Base-by-base conservation (phyloP, 2,888 invertebrate species). In the Rhogogaster chlorosoma region DNA sequence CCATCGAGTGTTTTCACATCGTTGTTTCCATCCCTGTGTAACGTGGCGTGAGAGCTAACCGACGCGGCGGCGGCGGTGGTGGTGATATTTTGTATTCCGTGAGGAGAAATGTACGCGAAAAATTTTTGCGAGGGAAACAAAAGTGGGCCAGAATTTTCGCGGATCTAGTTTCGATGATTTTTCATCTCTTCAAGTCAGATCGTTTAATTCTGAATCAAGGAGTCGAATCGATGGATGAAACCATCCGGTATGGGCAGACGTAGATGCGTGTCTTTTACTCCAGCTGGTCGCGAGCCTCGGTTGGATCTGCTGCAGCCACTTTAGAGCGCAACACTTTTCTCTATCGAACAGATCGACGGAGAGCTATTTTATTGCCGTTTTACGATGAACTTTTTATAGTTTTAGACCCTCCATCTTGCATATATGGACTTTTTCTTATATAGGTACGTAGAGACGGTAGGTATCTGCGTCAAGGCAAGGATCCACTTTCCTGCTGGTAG, bases 301-400 rank as follows among this genome's bases (percentile, higher is more conserved):
- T 26, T 22, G 15, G 22, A 29, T 67, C 32, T 67, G 67, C 61
- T 61, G 26, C 61, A 61, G 61, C 70, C 71, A 42, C 18, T 73
- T 73, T 42, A 73, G 26, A 29, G n/a, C 77, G 77, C 53, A 29
- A 77, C 29, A 32, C 18, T 77, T 53, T 77, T 77, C 53, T 77
- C 77, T 70, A 83, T 83, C 83, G 83, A 83, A 70, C 83, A 83
- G 67, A 83, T 83, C 83, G 83, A n/a, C 83, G 45, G 83, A 67
- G 83, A 64, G 83, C 67, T 64, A 83, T 83, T 83, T 83, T 70
- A 83, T 83, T 83, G 83, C 26, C 83, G 45, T 83, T 83, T 83
- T 83, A 83, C 83, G 83, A 83, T 67, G 45, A 67, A 26, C 45
- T 83, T 83, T 83, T 83, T 83, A 83, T 83, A 64, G 83, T 83